Evolutionary conservation across 2,888 invertebrate species (phyloP).

Genomic region (Arenicola marina): DNA sequence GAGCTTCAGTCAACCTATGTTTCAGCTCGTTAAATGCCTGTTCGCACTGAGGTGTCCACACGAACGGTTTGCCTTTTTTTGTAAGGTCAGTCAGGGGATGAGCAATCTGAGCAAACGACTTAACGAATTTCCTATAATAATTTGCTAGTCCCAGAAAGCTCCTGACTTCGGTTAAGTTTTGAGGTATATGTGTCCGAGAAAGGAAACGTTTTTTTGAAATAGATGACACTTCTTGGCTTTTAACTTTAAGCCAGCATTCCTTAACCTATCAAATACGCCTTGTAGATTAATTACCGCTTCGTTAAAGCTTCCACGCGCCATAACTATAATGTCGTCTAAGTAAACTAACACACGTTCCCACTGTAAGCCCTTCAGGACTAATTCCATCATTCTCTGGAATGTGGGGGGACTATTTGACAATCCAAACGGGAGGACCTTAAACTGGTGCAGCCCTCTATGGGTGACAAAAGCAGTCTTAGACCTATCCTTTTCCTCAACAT

Average conservation of each 20-base stretch:
- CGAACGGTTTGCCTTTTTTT: slow-evolving; percentile 4
- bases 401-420: slow-evolving; percentile 9
- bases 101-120: slow-evolving; percentile 1
- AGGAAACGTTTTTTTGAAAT: slow-evolving; percentile 16
- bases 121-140: slow-evolving; percentile 10
- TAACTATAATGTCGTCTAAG: slow-evolving; percentile 22
- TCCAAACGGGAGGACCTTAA: slow-evolving; percentile 14
- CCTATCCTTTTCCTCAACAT: slow-evolving; percentile 3
- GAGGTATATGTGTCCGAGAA: slow-evolving; percentile 17
- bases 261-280: not conserved
- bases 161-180: not conserved
- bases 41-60: slow-evolving; percentile 16
- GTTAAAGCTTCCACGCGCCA: slow-evolving; percentile 2
- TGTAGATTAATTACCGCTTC: not conserved
- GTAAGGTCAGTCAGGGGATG: slow-evolving; percentile 8
- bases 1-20: slow-evolving; percentile 5
- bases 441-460: slow-evolving; percentile 11
- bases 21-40: slow-evolving; percentile 11
- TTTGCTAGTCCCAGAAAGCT: not conserved
- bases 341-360: slow-evolving; percentile 5
- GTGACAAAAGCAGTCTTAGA: slow-evolving; percentile 18
- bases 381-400: slow-evolving; percentile 14
- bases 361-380: slow-evolving; percentile 1
- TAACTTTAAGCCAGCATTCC: not conserved
- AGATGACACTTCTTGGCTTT: slow-evolving; percentile 11